Percentiles rank a stretch among this genome's conserved stretches.
phyloP scores from a whole-genome alignment of 2,888 invertebrate species.

The Adineta ricciae region DNA sequence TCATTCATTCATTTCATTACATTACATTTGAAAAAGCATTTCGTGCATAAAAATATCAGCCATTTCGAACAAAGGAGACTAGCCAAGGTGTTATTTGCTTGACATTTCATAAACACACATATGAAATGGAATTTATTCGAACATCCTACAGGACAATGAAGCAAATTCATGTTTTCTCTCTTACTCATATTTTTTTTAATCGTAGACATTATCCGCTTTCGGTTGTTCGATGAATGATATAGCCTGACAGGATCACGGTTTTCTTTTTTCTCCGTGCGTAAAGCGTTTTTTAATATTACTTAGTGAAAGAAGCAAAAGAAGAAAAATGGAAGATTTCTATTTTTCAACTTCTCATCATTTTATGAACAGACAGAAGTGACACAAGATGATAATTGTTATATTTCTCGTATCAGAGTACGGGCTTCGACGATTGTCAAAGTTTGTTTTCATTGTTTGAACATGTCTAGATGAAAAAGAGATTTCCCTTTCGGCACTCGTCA shows the following conservation, averaged over 20 bases:
- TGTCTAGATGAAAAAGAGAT: not conserved
- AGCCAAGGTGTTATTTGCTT: not conserved
- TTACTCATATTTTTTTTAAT: not conserved
- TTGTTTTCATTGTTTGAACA: not conserved
- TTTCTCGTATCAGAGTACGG: not conserved
- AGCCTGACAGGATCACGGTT: not conserved
- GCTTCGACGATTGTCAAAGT: not conserved
- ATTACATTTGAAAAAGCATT: too few relatives aligned
- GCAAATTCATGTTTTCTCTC: not conserved
- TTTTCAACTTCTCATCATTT: not conserved
- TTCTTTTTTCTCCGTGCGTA: not conserved
- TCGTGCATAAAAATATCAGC: not conserved
- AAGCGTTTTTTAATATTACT: not conserved
- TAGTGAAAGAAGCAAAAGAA: not conserved
- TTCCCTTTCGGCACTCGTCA: not conserved
- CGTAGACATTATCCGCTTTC: not conserved
- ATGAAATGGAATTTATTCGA: too few relatives aligned
- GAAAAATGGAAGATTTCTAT: not conserved
- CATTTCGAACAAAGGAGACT: too few relatives aligned
- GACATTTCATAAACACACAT: too few relatives aligned
- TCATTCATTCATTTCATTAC: not conserved
- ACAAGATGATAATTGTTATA: not conserved
- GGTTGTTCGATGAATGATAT: not conserved
- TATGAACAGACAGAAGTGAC: not conserved
- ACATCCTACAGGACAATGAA: not conserved